Percentiles rank a stretch among this genome's conserved stretches.
phyloP scores from a whole-genome alignment of 2,888 invertebrate genomes.

The Acanthosoma haemorrhoidale region DNA sequence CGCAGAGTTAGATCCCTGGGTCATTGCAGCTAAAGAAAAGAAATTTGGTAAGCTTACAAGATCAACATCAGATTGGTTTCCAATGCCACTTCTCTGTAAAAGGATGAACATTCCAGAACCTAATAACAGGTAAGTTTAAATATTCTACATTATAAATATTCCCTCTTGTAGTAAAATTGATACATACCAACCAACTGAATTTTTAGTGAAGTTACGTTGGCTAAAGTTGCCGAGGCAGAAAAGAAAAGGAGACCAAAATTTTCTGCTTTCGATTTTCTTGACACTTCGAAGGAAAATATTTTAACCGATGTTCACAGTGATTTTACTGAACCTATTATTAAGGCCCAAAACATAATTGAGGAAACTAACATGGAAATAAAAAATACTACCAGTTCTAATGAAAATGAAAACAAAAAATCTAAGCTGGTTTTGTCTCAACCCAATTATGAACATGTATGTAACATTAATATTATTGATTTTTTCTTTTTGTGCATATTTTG shows the following conservation, averaged over 20 bases:
- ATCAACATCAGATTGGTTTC: constrained; percentile 68
- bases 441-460: not conserved
- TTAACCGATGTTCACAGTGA: not conserved
- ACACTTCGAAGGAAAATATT: constrained; percentile 45
- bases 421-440: not conserved
- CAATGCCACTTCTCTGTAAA: constrained; percentile 75
- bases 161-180: not conserved
- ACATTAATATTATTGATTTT: not conserved
- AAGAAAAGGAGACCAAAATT: constrained; percentile 57
- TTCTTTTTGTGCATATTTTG: not conserved
- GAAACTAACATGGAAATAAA: not conserved
- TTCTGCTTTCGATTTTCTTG: constrained; percentile 73
- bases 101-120: constrained; percentile 78
- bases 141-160: not conserved
- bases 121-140: not conserved
- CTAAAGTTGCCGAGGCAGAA: constrained; percentile 44
- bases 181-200: constrained; percentile 35
- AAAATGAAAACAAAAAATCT: not conserved
- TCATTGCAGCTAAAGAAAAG: constrained; percentile 64
- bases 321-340: no score
- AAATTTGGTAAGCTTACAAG: constrained; percentile 75
- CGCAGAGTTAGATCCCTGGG: not conserved
- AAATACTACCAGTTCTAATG: not conserved
- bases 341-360: no score
- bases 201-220: constrained; percentile 45